Percentiles rank a stretch among this genome's conserved stretches.
phyloP scores from a whole-genome alignment of 2,113 vertebrate species.

The Callocephalon fimbriatum region DNA sequence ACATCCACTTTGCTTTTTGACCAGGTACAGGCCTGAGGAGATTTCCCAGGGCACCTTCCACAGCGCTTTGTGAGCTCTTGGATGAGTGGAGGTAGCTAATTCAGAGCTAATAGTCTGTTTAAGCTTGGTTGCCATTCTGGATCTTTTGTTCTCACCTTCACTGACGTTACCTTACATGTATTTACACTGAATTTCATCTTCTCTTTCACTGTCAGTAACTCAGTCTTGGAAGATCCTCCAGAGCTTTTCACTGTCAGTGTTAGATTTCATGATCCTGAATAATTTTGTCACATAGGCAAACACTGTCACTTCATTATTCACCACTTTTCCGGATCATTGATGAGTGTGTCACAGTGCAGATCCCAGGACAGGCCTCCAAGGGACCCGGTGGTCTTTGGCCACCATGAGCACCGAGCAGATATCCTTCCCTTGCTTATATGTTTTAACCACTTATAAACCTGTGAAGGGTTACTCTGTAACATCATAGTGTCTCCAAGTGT shows the following conservation, averaged over 20 bases:
- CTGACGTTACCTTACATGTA: constrained; percentile 7
- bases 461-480: neutral
- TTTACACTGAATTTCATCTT: constrained; percentile 62
- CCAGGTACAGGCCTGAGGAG: neutral
- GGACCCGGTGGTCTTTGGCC: neutral
- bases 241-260: constrained; percentile 62
- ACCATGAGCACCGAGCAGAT: neutral
- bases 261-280: constrained; percentile 68
- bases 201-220: constrained; percentile 45
- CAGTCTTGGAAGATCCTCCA: constrained; percentile 32
- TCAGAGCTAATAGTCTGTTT: neutral
- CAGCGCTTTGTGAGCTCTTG: fast-evolving
- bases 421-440: neutral
- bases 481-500: neutral
- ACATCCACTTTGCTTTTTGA: neutral
- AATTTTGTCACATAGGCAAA: constrained; percentile 57
- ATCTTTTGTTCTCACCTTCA: neutral
- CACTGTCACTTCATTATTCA: constrained; percentile 56
- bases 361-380: neutral
- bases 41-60: neutral
- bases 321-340: neutral
- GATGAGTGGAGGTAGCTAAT: neutral
- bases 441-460: neutral
- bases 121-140: neutral
- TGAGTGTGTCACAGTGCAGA: neutral